phyloP scores from a whole-genome alignment of 2,797 vertebrate species.

The Schizopygopsis pylzovi region DNA sequence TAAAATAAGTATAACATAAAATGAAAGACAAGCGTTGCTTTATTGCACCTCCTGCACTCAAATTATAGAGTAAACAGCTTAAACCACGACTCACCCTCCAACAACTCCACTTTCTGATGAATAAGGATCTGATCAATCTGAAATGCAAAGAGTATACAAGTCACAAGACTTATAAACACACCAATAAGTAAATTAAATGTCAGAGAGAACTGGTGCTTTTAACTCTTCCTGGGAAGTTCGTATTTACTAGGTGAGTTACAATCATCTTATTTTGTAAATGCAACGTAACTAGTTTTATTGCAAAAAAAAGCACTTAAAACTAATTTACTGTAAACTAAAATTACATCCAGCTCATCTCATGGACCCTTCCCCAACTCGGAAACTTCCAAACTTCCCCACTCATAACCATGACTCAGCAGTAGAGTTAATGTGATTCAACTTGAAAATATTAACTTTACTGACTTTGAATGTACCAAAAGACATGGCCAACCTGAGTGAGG shows the following conservation, averaged over 20 bases:
- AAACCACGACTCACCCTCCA: constrained; percentile 78
- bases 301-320: not conserved
- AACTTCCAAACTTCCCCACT: not conserved
- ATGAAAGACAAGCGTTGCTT: not conserved
- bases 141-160: constrained; percentile 37
- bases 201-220: not conserved
- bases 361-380: not conserved
- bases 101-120: constrained; percentile 86
- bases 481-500: constrained; percentile 80
- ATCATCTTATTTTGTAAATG: not conserved
- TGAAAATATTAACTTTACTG: not conserved
- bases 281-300: too few relatives aligned
- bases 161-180: constrained; percentile 15
- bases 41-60: not conserved
- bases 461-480: not conserved
- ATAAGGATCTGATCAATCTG: constrained; percentile 89
- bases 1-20: not conserved
- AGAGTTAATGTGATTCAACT: not conserved
- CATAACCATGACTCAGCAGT: not conserved
- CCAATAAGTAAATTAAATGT: not conserved
- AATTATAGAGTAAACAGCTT: constrained; percentile 18
- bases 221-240: not conserved
- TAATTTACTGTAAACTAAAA: not conserved
- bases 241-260: not conserved
- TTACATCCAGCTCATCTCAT: not conserved